A percentile compares a stretch with the other conserved stretches of the same genome.
Conservation (phyloP, 1,140 invertebrate genomes). For the Mylabris phalerata region DNA sequence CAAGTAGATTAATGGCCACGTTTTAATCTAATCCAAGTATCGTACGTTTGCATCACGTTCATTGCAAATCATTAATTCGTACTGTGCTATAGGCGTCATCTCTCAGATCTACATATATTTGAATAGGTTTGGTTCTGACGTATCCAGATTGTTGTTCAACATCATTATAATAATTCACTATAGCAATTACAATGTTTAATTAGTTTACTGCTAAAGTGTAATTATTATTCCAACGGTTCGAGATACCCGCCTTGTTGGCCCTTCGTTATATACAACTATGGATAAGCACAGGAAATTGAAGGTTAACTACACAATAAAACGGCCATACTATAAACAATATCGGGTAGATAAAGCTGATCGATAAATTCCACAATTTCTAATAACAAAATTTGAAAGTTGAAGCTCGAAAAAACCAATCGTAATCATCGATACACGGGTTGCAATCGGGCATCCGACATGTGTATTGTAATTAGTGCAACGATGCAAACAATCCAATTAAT, state of each 20-base stretch:
- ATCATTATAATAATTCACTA: conserved; percentile 16
- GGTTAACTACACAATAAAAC: not conserved
- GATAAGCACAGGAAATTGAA: conserved; percentile 7
- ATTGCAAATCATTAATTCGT: conserved; percentile 15
- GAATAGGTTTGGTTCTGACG: conserved; percentile 8
- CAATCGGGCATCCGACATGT: too few species aligned
- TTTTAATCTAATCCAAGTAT: conserved; percentile 11
- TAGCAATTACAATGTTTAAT: conserved; percentile 13
- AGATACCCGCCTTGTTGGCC: conserved; percentile 12
- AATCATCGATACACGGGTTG: too few species aligned
- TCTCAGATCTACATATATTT: conserved; percentile 10
- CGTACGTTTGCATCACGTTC: conserved; percentile 12
- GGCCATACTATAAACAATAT: too few species aligned
- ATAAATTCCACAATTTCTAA: too few species aligned
- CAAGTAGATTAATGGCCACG: too few species aligned
- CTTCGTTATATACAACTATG: not conserved
- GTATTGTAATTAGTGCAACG: too few species aligned
- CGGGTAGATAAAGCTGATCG: too few species aligned
- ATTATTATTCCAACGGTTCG: conserved; percentile 7
- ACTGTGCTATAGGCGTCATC: conserved; percentile 14
- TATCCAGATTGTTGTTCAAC: conserved; percentile 9
- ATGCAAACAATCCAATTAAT: too few species aligned
- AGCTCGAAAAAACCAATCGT: too few species aligned
- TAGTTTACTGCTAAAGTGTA: conserved; percentile 14
- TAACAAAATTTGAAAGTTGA: too few species aligned